Percentiles rank a stretch among this genome's conserved stretches.
Evolutionary conservation across 2,888 invertebrate species (phyloP).

Genomic region (Plebejus melissa): DNA sequence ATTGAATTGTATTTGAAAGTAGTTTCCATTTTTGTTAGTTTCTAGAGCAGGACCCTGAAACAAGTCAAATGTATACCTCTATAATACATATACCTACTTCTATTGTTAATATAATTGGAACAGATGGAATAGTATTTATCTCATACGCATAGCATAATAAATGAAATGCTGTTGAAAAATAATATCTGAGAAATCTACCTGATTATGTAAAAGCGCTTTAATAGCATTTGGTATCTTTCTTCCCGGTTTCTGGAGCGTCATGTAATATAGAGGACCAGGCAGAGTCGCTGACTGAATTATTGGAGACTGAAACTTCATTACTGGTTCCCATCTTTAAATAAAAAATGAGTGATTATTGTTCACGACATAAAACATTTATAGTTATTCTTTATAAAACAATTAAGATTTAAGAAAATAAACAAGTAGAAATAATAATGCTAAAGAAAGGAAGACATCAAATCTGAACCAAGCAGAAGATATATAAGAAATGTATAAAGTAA

Average conservation of each 20-base stretch:
- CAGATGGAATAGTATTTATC: too few relatives aligned
- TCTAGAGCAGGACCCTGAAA: constrained; percentile 76
- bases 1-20: constrained; percentile 81
- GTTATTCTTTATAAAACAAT: neutral
- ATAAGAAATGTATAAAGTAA: neutral
- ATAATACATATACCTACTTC: too few relatives aligned
- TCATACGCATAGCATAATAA: too few relatives aligned
- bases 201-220: constrained; percentile 57
- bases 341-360: neutral
- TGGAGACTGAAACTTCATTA: constrained; percentile 58
- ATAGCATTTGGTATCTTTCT: constrained; percentile 72
- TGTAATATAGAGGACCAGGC: constrained; percentile 81
- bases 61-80: neutral
- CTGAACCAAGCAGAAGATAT: too few relatives aligned
- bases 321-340: constrained; percentile 60
- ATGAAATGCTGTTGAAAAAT: neutral
- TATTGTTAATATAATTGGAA: too few relatives aligned
- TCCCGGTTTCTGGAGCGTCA: constrained; percentile 79
- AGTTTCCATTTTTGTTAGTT: constrained; percentile 79
- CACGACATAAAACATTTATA: neutral
- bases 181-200: constrained; percentile 43
- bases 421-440: neutral
- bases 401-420: neutral
- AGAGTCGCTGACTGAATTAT: constrained; percentile 56
- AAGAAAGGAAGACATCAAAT: neutral